phyloP scores from a whole-genome alignment of 2,888 invertebrate species.

The Chrysolina americana region DNA sequence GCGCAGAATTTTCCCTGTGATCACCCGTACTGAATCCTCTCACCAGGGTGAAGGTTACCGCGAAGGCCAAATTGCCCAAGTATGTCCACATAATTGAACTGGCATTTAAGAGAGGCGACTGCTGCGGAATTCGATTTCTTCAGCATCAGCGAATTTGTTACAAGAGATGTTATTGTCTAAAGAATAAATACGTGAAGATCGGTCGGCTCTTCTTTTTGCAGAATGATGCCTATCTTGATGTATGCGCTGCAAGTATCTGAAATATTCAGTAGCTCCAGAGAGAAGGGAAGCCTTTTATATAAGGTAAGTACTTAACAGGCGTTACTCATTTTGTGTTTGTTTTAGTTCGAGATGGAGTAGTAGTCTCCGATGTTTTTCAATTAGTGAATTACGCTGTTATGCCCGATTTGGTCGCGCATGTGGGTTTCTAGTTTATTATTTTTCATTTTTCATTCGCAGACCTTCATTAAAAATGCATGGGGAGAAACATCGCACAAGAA shows the following conservation, averaged over 20 bases:
- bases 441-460: neutral
- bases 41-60: slow-evolving; percentile 45
- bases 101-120: slow-evolving; percentile 47
- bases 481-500: neutral
- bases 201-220: slow-evolving; percentile 21
- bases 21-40: slow-evolving; percentile 33
- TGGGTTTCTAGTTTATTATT: neutral
- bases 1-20: neutral
- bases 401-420: slow-evolving; percentile 14
- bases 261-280: slow-evolving; percentile 14
- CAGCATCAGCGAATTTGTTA: slow-evolving; percentile 34
- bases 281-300: slow-evolving; percentile 17
- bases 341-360: slow-evolving; percentile 5
- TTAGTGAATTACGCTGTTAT: slow-evolving; percentile 1
- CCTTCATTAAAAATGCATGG: neutral
- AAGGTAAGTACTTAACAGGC: neutral
- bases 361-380: slow-evolving; percentile 13
- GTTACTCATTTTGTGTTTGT: neutral
- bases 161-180: slow-evolving; percentile 26
- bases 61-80: slow-evolving; percentile 46
- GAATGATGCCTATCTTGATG: slow-evolving; percentile 26
- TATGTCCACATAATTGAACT: slow-evolving; percentile 48
- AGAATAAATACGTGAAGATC: slow-evolving; percentile 18
- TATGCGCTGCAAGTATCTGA: neutral
- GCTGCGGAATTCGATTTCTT: slow-evolving; percentile 33